Evolutionary conservation across 1,140 invertebrate species (phyloP).

Genomic region (Sarcophaga peregrina): DNA sequence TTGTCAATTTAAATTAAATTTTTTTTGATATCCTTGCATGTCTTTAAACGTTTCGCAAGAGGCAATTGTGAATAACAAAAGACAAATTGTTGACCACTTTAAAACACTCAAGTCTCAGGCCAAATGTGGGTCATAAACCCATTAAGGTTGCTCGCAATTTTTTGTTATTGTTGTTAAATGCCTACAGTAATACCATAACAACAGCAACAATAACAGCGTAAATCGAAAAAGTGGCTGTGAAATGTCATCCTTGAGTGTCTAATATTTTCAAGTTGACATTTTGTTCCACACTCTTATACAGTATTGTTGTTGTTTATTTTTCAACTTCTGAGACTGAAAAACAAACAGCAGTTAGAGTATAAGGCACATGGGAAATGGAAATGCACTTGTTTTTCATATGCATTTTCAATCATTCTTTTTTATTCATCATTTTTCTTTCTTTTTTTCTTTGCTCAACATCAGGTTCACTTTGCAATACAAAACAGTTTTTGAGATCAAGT

Average conservation of each 20-base stretch:
- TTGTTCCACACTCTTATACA: background rate
- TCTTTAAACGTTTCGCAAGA: no score
- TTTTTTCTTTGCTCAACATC: no score
- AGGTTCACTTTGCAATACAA: no score
- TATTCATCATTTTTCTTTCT: no score
- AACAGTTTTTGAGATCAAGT: no score
- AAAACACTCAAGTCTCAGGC: background rate
- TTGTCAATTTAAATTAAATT: no score
- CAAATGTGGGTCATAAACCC: slow-evolving; percentile 1
- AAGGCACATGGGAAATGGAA: background rate
- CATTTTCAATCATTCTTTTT: background rate
- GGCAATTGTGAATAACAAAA: background rate
- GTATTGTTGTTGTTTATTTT: no score
- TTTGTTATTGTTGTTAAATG: background rate
- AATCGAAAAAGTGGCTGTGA: background rate
- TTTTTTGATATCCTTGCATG: no score
- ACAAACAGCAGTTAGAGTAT: background rate
- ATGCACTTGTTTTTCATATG: background rate
- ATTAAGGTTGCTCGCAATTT: background rate
- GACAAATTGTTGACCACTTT: background rate
- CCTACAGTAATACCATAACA: background rate
- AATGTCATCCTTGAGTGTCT: slow-evolving; percentile 8
- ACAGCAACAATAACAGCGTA: background rate
- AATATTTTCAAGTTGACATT: slow-evolving; percentile 17
- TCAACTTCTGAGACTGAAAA: no score